These are phyloP conservation scores for Agonopterix subpropinquella DNA, from an alignment of 2,888 invertebrate species.

Conservation along the genomic window DNA sequence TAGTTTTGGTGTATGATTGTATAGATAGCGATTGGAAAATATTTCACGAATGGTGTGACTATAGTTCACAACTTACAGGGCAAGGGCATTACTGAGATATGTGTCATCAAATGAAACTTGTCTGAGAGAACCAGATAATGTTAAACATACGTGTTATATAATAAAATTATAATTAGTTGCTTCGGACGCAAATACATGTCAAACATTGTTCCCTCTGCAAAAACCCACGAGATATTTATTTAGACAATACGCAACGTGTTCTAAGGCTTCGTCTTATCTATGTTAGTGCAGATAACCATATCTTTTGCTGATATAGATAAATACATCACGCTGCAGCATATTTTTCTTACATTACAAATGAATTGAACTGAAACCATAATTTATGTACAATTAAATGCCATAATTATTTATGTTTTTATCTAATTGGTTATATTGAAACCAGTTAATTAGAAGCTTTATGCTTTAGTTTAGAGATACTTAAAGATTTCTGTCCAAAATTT, in stretches of 20 bases:
- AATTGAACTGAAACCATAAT: constrained; percentile 16
- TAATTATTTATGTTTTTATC: constrained; percentile 19
- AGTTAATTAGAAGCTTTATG: constrained; percentile 10
- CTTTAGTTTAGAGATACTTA: constrained; percentile 28
- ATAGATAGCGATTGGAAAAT: no score
- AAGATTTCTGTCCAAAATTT: constrained; percentile 41
- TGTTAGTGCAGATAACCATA: constrained; percentile 43
- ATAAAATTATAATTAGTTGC: constrained; percentile 1
- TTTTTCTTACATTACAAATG: constrained; percentile 18
- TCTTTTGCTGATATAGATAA: constrained; percentile 48
- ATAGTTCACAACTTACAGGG: no score
- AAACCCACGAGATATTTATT: constrained; percentile 8
- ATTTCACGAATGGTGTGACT: no score
- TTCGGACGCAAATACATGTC: not conserved
- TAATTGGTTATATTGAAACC: constrained; percentile 10
- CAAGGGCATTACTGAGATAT: no score
- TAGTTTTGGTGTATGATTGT: not conserved
- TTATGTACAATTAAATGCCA: constrained; percentile 45
- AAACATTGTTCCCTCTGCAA: not conserved
- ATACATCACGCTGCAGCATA: constrained; percentile 39
- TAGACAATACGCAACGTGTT: constrained; percentile 27
- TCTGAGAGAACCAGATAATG: no score
- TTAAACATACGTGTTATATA: not conserved
- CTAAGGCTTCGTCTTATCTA: constrained; percentile 43
- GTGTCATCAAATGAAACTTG: no score